Percentiles rank a stretch among this genome's conserved stretches.
phyloP scores from a whole-genome alignment of 1,140 invertebrate species.

The Helicoverpa armigera region DNA sequence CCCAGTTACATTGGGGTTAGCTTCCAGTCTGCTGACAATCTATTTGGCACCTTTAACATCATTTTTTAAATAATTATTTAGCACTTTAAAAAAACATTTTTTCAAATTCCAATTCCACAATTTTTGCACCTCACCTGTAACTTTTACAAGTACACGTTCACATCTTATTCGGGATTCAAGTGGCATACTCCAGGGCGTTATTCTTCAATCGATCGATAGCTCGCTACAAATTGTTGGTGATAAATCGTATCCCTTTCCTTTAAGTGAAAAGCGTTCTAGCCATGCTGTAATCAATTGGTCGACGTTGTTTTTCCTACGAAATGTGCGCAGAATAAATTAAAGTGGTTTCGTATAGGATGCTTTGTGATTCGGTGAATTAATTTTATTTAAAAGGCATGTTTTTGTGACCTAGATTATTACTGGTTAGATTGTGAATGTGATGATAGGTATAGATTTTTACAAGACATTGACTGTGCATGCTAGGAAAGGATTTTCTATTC shows the following conservation, averaged over 20 bases:
- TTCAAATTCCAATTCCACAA: no score
- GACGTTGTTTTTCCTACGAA: conserved; percentile 12
- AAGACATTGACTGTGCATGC: no score
- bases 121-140: neutral
- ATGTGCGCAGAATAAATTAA: neutral
- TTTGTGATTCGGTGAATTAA: neutral
- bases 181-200: conserved; percentile 34
- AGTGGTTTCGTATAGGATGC: neutral
- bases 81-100: no score
- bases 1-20: no score
- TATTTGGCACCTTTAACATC: no score
- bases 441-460: no score
- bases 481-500: no score
- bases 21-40: no score
- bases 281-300: conserved; percentile 25
- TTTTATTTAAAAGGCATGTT: no score
- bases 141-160: conserved; percentile 46
- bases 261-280: conserved; percentile 36
- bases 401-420: no score
- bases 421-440: no score
- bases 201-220: conserved; percentile 37
- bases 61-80: no score
- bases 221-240: conserved; percentile 41
- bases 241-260: conserved; percentile 42
- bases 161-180: conserved; percentile 61